Evolutionary conservation across 2,113 vertebrate genomes (phyloP).

Genomic region (Gopherus flavomarginatus): DNA sequence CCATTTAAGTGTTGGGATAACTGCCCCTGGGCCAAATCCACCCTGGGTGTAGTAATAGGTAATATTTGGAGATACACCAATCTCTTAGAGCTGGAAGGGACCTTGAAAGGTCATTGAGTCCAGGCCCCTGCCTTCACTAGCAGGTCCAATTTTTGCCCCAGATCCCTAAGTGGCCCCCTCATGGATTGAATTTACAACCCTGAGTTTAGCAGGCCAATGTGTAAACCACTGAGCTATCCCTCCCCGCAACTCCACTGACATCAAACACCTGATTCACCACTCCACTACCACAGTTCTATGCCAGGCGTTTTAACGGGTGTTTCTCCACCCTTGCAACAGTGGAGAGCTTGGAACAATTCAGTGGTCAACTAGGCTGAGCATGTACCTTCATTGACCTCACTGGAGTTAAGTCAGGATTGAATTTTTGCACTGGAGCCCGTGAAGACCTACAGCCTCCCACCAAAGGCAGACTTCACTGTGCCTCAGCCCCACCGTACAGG

Average conservation of each 20-base stretch:
- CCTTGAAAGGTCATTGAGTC: too few relatives aligned
- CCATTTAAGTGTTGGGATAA: constrained; percentile 17
- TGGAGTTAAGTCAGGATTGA: fast-evolving
- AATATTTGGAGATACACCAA: too few relatives aligned
- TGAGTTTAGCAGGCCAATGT: too few relatives aligned
- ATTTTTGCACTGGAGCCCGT: neutral
- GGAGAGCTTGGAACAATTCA: fast-evolving
- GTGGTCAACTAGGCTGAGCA: neutral
- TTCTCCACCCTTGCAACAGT: fast-evolving
- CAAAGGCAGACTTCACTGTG: neutral
- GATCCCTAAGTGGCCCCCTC: too few relatives aligned
- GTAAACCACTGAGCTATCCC: too few relatives aligned
- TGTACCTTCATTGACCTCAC: fast-evolving
- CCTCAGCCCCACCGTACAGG: neutral
- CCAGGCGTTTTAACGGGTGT: neutral
- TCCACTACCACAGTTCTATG: neutral
- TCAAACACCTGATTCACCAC: neutral
- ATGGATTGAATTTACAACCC: too few relatives aligned
- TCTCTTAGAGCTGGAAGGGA: too few relatives aligned
- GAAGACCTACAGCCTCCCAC: fast-evolving
- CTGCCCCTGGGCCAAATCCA: constrained; percentile 31
- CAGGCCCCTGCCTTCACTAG: too few relatives aligned
- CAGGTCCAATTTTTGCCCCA: too few relatives aligned
- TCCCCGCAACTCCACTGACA: neutral
- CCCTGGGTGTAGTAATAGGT: neutral